Percentiles rank a stretch among this genome's conserved stretches.
These are phyloP conservation scores for Synanceia verrucosa DNA, from an alignment of 2,797 vertebrate genomes.

Conservation along the genomic window DNA sequence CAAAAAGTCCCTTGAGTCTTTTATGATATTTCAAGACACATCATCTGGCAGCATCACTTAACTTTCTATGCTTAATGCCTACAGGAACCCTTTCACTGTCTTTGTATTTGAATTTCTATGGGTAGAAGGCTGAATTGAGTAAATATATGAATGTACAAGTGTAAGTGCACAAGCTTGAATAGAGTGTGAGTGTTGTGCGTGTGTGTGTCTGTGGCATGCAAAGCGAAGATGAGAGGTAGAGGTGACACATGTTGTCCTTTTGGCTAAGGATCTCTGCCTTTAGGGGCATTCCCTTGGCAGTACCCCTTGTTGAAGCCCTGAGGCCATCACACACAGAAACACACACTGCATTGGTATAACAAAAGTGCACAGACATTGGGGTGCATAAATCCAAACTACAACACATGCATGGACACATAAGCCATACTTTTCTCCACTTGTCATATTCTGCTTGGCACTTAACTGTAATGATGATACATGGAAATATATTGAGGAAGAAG, in stretches of 20 bases:
- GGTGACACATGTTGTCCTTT: conserved; percentile 58
- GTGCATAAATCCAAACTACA: conserved; percentile 16
- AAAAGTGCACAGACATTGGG: neutral
- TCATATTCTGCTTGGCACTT: conserved; percentile 21
- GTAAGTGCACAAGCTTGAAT: conserved; percentile 5
- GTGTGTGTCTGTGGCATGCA: conserved; percentile 41
- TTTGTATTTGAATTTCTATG: conserved; percentile 33
- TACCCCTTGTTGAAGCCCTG: conserved; percentile 35
- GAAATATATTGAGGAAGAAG: neutral
- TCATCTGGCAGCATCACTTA: conserved; percentile 44
- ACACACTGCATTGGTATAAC: neutral
- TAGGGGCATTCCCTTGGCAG: conserved; percentile 56
- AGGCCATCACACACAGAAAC: conserved; percentile 39
- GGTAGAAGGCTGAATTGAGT: neutral
- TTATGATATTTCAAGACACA: conserved; percentile 50
- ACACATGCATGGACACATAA: neutral
- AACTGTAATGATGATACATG: neutral
- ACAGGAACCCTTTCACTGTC: conserved; percentile 31
- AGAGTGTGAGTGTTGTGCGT: conserved; percentile 7
- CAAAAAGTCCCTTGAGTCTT: conserved; percentile 35
- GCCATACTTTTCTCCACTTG: neutral
- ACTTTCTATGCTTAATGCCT: conserved; percentile 31
- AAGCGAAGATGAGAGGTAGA: conserved; percentile 42
- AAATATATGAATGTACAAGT: conserved; percentile 28
- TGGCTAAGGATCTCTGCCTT: conserved; percentile 57